Base-by-base conservation (phyloP, 2,797 vertebrate species). In the Harpagifer antarcticus region DNA sequence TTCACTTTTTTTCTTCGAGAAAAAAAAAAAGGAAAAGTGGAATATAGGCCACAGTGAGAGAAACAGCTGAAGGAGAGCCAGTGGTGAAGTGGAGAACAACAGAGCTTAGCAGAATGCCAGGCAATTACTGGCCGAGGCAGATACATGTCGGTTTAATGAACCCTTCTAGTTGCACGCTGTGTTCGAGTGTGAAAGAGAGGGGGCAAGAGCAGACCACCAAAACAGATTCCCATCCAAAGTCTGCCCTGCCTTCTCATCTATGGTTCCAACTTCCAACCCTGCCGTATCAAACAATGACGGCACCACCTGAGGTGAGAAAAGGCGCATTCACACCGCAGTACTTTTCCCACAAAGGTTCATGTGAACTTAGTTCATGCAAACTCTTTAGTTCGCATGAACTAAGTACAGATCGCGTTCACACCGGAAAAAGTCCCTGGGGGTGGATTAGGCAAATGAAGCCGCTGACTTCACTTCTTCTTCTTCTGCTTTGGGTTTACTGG, bases 1-100 rank as follows among this genome's bases (percentile, higher is more conserved):
- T 81, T 90, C 86, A 72, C 86, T 88, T 91, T 86, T 88, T 90
- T 83, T 64, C 64, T 76, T 77, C 63, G 74, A 59, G 83, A 72
- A 7, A 33, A 44, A 63, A 45, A 53, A 83, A 68, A 37, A 37
- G 42, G 60, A 47, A 53, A 62, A 76, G 56, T 77, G 72, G 84
- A 88, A 86, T 83, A 75, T 53, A 63, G 74, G 43, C 49, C 68
- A 76, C 45, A 3, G 19, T 43, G 4, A 3, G 68, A 68, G 48
- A 69, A 52, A 59, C 47, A 58, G 54, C 15, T n/a, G 70, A 63
- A 14, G 47, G 43, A 40, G 55, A 44, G 64, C 10, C 17, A 58
- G 66, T 15, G 52, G 61, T 42, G 55, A 78, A 59, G 17, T 49
- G 48, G 44, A 56, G 74, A 20, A 14, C 61, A 20, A 14, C 61